Conservation (phyloP, 2,888 invertebrate species). For the Aspidapion aeneum region DNA sequence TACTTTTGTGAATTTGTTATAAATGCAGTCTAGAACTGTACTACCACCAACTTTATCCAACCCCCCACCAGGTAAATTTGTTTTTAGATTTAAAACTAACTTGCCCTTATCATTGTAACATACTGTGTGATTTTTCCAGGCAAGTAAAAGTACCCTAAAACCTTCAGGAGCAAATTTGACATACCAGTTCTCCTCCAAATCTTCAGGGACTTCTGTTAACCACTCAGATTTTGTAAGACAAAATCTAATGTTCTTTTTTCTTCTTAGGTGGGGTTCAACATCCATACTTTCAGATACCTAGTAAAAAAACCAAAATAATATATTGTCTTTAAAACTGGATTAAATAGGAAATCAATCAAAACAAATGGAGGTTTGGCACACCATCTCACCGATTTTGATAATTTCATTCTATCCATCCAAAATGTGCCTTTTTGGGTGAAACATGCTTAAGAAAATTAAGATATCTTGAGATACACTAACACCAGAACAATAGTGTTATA, state of each 20-base stretch:
- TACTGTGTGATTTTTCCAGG: slow-evolving; percentile 49
- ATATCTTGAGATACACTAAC: too few relatives aligned
- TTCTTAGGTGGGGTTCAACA: slow-evolving; percentile 4
- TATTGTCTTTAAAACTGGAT: background rate
- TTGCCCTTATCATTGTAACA: slow-evolving; percentile 26
- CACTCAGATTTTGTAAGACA: slow-evolving; percentile 88
- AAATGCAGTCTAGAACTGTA: slow-evolving; percentile 84
- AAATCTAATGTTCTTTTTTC: slow-evolving; percentile 13
- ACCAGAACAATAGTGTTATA: too few relatives aligned
- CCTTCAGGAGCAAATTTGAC: slow-evolving; percentile 82
- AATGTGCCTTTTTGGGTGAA: too few relatives aligned
- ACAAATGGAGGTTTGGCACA: background rate
- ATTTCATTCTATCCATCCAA: too few relatives aligned
- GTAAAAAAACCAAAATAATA: background rate
- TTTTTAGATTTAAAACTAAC: slow-evolving; percentile 49
- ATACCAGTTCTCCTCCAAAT: slow-evolving; percentile 68
- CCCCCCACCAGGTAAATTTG: slow-evolving; percentile 72
- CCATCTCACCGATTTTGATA: background rate
- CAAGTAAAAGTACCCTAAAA: slow-evolving; percentile 75
- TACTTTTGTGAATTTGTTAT: slow-evolving; percentile 55
- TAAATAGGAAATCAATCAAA: too few relatives aligned
- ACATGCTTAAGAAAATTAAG: too few relatives aligned
- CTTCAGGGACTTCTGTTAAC: slow-evolving; percentile 81
- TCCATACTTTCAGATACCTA: slow-evolving; percentile 16
- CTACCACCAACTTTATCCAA: slow-evolving; percentile 46